Base-by-base conservation (phyloP, 2,113 vertebrate species). In the Amphilophus citrinellus region DNA sequence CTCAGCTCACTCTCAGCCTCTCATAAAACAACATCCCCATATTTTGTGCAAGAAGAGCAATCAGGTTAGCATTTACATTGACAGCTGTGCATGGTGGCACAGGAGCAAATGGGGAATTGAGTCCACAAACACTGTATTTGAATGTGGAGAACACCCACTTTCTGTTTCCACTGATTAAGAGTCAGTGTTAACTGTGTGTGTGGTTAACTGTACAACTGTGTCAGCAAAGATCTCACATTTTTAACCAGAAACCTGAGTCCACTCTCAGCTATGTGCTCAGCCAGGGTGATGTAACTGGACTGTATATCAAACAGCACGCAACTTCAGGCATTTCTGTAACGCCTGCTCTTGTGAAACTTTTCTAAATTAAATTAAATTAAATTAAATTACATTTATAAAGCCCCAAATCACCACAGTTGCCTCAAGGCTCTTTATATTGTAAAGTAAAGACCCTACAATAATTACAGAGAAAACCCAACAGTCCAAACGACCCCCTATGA, bases 191-290 rank as follows among this genome's bases (percentile, higher is more conserved):
- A 1, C 27, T 27, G 27, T 2, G 15, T 30, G 37, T 7, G 1
- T 0, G 9, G 0, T 71, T 71, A 53, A 50, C 47, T 4, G 11
- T 44, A 11, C 4, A 44, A 1, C 15, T 32, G 17, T 44, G 24
- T 53, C 66, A 7, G 66, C 44, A 53, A 44, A 53, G 0, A 27
- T 53, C 10, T 32, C 14, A 53, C 1, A 7, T 20, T 71, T 3
- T 71, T 50, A 30, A 50, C 66, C 24, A 32, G 30, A 50, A 53
- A 32, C 3, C 2, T 4, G 66, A 71, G 1, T 53, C 17, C 17
- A 32, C 66, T 71, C 44, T 0, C 24, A 32, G 24, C 17, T 13
- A 53, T 30, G 15, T 50, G 47, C 47, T 27, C 17, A 24, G 65
- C 44, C 65, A 27, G 14, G 8, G 18, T 9, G 18, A 22, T 8